These are phyloP conservation scores for Phaethon lepturus DNA, from an alignment of 2,113 vertebrate species.

Conservation along the genomic window DNA sequence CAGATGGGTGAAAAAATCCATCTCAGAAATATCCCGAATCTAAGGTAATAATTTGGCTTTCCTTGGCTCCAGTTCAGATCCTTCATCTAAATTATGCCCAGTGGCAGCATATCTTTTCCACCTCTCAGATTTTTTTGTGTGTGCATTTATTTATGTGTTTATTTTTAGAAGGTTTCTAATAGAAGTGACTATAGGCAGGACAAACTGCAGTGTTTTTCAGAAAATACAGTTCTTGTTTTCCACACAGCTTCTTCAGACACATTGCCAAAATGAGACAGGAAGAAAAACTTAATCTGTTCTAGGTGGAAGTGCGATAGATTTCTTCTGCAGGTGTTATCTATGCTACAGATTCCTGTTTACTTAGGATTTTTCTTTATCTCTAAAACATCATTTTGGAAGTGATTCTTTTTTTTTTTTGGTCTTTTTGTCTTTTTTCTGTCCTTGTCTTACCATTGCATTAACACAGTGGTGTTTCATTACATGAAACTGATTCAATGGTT, in stretches of 20 bases:
- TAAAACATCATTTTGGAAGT: not conserved
- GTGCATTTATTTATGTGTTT: not conserved
- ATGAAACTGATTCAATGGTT: not conserved
- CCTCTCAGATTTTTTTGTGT: not conserved
- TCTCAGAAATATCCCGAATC: not conserved
- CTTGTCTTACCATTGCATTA: not conserved
- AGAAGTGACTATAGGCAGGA: not conserved
- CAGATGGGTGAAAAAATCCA: not conserved
- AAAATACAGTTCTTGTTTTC: not conserved
- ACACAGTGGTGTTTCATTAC: not conserved
- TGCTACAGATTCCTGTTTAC: not conserved
- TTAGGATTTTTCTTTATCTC: not conserved
- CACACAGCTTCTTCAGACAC: not conserved
- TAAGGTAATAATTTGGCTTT: not conserved
- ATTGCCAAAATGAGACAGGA: not conserved
- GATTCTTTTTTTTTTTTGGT: not conserved
- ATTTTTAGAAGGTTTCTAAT: not conserved
- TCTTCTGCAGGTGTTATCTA: not conserved
- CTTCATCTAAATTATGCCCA: not conserved
- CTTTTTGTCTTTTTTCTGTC: not conserved
- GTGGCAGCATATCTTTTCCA: not conserved
- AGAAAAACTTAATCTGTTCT: not conserved
- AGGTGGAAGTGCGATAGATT: not conserved
- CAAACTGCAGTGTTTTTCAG: not conserved
- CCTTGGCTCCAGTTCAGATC: not conserved